These are phyloP conservation scores for Choreutis nemorana DNA, from an alignment of 2,888 invertebrate genomes.

Conservation along the genomic window DNA sequence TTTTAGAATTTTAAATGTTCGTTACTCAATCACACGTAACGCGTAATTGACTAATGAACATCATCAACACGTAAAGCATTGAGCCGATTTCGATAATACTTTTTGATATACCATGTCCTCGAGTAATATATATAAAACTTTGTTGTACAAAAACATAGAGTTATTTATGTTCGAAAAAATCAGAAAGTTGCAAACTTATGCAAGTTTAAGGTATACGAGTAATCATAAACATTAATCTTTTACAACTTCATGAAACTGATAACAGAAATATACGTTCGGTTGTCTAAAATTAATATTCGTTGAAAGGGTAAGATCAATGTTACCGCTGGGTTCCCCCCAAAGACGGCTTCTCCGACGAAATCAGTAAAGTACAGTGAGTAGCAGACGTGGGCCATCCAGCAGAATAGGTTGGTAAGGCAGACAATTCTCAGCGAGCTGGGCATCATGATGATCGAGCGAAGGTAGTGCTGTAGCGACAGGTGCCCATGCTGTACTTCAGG, in stretches of 20 bases:
- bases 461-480: constrained; percentile 77
- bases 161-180: too few species aligned
- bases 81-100: too few species aligned
- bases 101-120: too few species aligned
- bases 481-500: constrained; percentile 23
- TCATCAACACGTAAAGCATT: too few species aligned
- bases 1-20: too few species aligned
- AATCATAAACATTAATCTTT: too few species aligned
- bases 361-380: constrained; percentile 97
- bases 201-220: too few species aligned
- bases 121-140: too few species aligned
- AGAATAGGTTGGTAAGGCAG: constrained; percentile 93
- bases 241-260: neutral
- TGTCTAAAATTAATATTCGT: constrained; percentile 19
- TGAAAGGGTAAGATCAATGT: constrained; percentile 17
- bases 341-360: constrained; percentile 92
- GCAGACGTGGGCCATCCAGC: constrained; percentile 98
- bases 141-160: too few species aligned
- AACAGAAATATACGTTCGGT: neutral
- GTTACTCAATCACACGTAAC: too few species aligned
- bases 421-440: constrained; percentile 85
- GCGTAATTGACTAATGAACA: too few species aligned
- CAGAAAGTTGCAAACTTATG: too few species aligned
- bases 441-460: constrained; percentile 91
- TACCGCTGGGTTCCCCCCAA: constrained; percentile 85